Evolutionary conservation across 2,797 vertebrate genomes (phyloP), one percentile per base, ranked within the genome.

Genomic region (Choloepus didactylus): DNA sequence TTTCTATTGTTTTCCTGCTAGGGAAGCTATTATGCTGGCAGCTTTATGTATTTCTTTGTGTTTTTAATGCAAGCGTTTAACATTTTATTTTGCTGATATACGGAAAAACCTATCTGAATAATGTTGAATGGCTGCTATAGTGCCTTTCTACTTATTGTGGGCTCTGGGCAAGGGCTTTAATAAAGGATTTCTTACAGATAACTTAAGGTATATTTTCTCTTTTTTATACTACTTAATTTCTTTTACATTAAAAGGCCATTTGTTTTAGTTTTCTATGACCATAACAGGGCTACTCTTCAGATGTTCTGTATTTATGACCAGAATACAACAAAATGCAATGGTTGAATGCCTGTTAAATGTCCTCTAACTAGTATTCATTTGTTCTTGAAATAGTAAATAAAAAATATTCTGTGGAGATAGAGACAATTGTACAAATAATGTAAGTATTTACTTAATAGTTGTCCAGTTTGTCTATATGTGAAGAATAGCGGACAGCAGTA

Each of bases 1-100:
- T 66, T 93, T 89, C 60, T 77, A 80, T 91, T 94, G 66, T 96
- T 96, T 97, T 96, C 87, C 75, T 96, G n/a, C 51, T 96, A 46
- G 51, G 25, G 46, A 96, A 73, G 91, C n/a, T 49, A 96, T 97
- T 94, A 95, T 87, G 62, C 11, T 75, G 83, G 6, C 67, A 96
- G 9, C 51, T 60, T 94, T 95, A 86, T 41, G 62, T 35, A 72
- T 79, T 89, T 56, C 0, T 88, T 93, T 94, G 93, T 72, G 77
- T 95, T 96, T 95, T 91, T 92, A 97, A 93, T 59, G 7, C 10
- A 91, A 46, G 27, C 75, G 72, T 31, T 67, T 67, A n/a, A n/a
- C 29, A 31, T 64, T 31, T 64, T 64, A 27, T 29, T 49, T 54
- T 1, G 16, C 10, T 23, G 94, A 89, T 11, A 27, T 92, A 3